phyloP scores from a whole-genome alignment of 1,140 invertebrate species.

The Drosophila erecta region DNA sequence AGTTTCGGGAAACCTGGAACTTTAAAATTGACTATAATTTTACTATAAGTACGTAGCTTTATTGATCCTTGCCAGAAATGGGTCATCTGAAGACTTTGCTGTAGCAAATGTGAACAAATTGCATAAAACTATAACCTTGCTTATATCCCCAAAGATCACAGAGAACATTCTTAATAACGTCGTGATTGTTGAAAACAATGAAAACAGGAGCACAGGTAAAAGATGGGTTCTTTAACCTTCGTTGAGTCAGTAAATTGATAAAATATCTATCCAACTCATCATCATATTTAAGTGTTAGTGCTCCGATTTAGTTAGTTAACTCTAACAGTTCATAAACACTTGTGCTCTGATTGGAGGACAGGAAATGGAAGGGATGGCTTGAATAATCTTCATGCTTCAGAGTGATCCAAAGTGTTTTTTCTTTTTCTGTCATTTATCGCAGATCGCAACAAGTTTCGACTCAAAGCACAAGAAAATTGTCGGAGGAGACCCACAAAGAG shows the following conservation, averaged over 20 bases:
- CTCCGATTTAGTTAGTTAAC: constrained; percentile 82
- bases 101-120: constrained; percentile 72
- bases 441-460: constrained; percentile 63
- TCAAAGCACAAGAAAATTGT: constrained; percentile 74
- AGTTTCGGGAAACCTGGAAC: constrained; percentile 19
- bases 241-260: constrained; percentile 37
- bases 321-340: constrained; percentile 81
- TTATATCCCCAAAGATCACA: constrained; percentile 26
- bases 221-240: constrained; percentile 33
- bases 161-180: constrained; percentile 40
- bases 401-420: constrained; percentile 14
- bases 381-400: constrained; percentile 16
- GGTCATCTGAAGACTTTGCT: constrained; percentile 22
- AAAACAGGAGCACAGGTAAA: constrained; percentile 15
- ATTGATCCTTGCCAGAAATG: no score
- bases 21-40: background rate
- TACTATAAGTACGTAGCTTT: no score
- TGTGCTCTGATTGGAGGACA: constrained; percentile 10
- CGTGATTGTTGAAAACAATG: background rate
- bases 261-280: background rate
- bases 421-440: constrained; percentile 47
- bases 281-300: constrained; percentile 45
- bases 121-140: constrained; percentile 57
- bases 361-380: constrained; percentile 16
- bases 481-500: constrained; percentile 1